Conservation (phyloP, 2,113 vertebrate genomes). For the Tetrao urogallus region DNA sequence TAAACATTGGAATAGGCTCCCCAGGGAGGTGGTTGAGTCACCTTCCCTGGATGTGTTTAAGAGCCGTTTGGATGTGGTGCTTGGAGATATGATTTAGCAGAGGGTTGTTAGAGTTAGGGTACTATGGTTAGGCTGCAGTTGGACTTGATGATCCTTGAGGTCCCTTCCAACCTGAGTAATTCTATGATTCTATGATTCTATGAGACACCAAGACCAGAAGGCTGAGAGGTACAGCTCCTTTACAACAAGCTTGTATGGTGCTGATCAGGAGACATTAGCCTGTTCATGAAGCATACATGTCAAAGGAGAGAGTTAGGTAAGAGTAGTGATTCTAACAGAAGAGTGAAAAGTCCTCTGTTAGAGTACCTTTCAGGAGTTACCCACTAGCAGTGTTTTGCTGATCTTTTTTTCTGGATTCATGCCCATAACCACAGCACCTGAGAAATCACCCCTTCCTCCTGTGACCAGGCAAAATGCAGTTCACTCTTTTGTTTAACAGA, state of each 20-base stretch:
- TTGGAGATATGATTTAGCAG: too few relatives aligned
- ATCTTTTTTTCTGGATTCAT: slow-evolving; percentile 23
- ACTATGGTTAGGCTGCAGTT: too few relatives aligned
- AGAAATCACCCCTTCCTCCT: background rate
- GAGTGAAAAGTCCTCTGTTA: background rate
- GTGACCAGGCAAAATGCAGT: background rate
- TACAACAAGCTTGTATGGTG: fast-evolving
- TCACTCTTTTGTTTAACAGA: background rate
- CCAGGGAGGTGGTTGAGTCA: too few relatives aligned
- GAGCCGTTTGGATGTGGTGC: too few relatives aligned
- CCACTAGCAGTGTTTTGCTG: background rate
- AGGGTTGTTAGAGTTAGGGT: too few relatives aligned
- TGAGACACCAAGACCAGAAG: background rate
- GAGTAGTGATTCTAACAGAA: background rate
- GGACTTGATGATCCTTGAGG: too few relatives aligned
- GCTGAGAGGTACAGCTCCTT: background rate
- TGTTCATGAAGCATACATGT: background rate
- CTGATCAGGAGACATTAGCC: background rate
- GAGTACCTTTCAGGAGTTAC: slow-evolving; percentile 44
- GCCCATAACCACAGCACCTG: slow-evolving; percentile 28
- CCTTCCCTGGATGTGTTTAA: too few relatives aligned
- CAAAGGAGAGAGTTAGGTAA: background rate
- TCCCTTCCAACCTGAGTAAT: too few relatives aligned
- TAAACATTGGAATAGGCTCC: too few relatives aligned
- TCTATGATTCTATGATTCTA: too few relatives aligned